Base-by-base conservation (phyloP, 2,113 vertebrate species). In the Xiphophorus couchianus region DNA sequence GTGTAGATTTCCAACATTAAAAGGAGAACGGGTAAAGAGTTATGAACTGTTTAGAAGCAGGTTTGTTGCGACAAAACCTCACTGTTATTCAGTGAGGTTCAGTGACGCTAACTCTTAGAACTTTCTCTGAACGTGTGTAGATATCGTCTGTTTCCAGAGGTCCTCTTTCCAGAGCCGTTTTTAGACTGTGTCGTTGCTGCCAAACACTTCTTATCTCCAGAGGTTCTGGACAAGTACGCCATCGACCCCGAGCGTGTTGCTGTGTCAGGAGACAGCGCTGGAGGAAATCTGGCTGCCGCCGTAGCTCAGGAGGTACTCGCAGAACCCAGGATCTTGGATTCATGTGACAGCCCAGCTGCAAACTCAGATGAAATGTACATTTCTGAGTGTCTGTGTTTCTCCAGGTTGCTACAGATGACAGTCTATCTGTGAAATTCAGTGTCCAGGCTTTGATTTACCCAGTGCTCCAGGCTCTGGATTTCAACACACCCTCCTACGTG, bases 241-340 rank as follows among this genome's bases (percentile, higher is more conserved):
- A 94, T 97, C n/a, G 97, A 99, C 80, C 97, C 97, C 0, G 80
- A 73, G 54, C 94, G 96, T 54, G 92, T 99, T 31, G 97, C 93
- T 4, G 88, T 99, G 86, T 94, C 97, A 31, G 98, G 98, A 0
- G 98, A 99, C 87, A 99, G 98, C 0, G 96, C 97, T 7, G 98
- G 98, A 75, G 98, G 98, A 31, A 99, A 99, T 87, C 80, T 99
- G 72, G 97, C 97, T 0, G 97, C 97, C 25, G 97, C 95, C 5
- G 92, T 97, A n/a, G 91, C 94, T 80, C 97, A 98, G 80, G 94
- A 96, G 97, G 98, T 99, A 94, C 89, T 66, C 2, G 31, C 58
- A 11, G 0, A n/a, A 51, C 22, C 48, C 13, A 13, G 25, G 3
- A 39, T n/a, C 63, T 15, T 6, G 25, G 25, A n/a, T 27, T 66